These are phyloP conservation scores for Lycia hirtaria DNA, from an alignment of 2,888 invertebrate genomes.

Conservation along the genomic window DNA sequence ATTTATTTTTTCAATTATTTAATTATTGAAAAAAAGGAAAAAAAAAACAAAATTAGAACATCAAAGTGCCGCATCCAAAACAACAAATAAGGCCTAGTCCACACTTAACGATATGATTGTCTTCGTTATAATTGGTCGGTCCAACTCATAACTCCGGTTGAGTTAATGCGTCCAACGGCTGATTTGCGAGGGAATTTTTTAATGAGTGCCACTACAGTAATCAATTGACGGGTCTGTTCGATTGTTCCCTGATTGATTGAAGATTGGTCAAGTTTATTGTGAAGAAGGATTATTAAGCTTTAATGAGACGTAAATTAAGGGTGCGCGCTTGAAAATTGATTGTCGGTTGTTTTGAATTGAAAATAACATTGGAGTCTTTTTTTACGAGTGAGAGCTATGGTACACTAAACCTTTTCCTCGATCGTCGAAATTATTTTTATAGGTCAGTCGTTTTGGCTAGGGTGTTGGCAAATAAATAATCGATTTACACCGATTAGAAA, in stretches of 20 bases:
- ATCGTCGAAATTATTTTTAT: too few species aligned
- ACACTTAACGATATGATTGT: conserved; percentile 80
- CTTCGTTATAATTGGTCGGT: conserved; percentile 76
- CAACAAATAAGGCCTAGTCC: conserved; percentile 48
- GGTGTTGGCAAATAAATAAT: too few species aligned
- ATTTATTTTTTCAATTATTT: too few species aligned
- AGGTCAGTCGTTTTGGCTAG: too few species aligned
- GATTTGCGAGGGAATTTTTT: conserved; percentile 64
- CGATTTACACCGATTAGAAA: too few species aligned
- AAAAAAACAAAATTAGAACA: neutral
- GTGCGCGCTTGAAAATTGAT: conserved; percentile 10
- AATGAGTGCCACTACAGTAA: conserved; percentile 59
- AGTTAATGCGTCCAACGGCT: conserved; percentile 64
- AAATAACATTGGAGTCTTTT: conserved; percentile 4
- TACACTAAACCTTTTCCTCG: too few species aligned
- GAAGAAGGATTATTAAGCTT: conserved; percentile 29
- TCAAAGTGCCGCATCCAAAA: conserved; percentile 15
- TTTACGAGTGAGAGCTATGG: too few species aligned
- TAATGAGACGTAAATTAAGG: conserved; percentile 34
- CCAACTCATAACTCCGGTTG: conserved; percentile 68
- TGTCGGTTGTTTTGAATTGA: conserved; percentile 10
- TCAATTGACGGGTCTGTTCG: conserved; percentile 31
- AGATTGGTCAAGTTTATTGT: conserved; percentile 32
- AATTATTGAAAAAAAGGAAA: neutral
- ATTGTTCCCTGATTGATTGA: conserved; percentile 40